A percentile compares a stretch with the other conserved stretches of the same genome.
Evolutionary conservation across 2,797 vertebrate genomes (phyloP).

Genomic region (Dendrocincla fuliginosa): DNA sequence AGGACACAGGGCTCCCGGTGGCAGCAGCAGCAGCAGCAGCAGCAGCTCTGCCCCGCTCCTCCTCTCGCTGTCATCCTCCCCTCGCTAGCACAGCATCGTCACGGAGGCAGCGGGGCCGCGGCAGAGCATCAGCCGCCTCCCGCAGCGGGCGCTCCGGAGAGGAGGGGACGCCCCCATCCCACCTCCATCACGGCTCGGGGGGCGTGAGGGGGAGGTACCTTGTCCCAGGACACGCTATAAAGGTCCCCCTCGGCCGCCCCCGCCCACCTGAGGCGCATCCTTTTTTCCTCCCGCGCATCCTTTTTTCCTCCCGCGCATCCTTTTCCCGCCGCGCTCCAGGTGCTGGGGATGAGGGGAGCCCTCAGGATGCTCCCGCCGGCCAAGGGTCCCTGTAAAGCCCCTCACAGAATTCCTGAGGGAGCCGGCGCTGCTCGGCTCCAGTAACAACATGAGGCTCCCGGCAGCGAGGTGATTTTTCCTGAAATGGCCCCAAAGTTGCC

Average conservation of each 20-base stretch:
- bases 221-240: not conserved
- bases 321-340: rapidly evolving
- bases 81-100: conserved; percentile 42
- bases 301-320: rapidly evolving
- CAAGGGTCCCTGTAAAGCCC: rapidly evolving
- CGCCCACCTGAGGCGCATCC: not conserved
- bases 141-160: not conserved
- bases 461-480: rapidly evolving
- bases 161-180: not conserved
- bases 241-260: not conserved
- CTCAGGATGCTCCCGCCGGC: rapidly evolving
- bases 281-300: too few relatives aligned
- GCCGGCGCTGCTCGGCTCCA: rapidly evolving
- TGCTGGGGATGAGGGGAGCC: rapidly evolving
- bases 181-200: not conserved
- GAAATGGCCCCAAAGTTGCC: not conserved
- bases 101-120: not conserved
- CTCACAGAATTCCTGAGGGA: too few relatives aligned
- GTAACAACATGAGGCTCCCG: rapidly evolving
- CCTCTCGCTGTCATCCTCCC: conserved; percentile 59
- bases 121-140: not conserved
- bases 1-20: not conserved
- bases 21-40: not conserved
- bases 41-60: conserved; percentile 25
- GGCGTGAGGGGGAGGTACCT: not conserved